Evolutionary conservation across 2,113 vertebrate species (phyloP), one percentile per base, ranked within the genome.

Genomic region (Corvus hawaiiensis): DNA sequence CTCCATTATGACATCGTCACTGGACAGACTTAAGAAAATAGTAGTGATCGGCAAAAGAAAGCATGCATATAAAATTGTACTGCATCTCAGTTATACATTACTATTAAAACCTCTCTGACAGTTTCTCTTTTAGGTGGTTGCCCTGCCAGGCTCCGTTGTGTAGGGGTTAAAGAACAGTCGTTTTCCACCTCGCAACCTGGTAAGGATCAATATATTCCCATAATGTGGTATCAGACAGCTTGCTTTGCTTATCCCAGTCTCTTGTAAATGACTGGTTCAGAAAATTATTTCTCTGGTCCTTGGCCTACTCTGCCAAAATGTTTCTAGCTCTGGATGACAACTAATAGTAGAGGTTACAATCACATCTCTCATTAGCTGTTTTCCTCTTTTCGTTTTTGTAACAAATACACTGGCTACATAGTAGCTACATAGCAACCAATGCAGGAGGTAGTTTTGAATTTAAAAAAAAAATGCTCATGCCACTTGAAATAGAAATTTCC

Each of bases 121-220:
- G 99, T 99, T 99, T 99, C 98, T 99, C 98, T 99, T 99, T 99
- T 99, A 99, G 99, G 99, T 99, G 99, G 98, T 99, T 99, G 99
- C 98, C 98, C 98, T 98, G 98, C 98, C 99, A 98, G 98, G 98
- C 98, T 98, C 98, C 98, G 98, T 98, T 99, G 97, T 96, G 97
- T 98, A 98, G 98, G 98, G 98, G 98, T 99, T 98, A 98, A 98
- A 99, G 99, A 99, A 98, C 98, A 98, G 98, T 98, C 98, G 98
- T 98, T 98, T 98, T 98, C 98, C 98, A 98, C 99, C 98, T 98
- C 98, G 98, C 98, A 98, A 98, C 98, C 98, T 99, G 99, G 99
- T 99, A 99, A 99, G 99, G 99, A 99, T 99, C 99, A 98, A 98
- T 98, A 98, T 98, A 97, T 98, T 98, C 97, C 97, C 98, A 96